These are phyloP conservation scores for Strigamia transsilvanica DNA, from an alignment of 2,888 invertebrate genomes.

Conservation along the genomic window DNA sequence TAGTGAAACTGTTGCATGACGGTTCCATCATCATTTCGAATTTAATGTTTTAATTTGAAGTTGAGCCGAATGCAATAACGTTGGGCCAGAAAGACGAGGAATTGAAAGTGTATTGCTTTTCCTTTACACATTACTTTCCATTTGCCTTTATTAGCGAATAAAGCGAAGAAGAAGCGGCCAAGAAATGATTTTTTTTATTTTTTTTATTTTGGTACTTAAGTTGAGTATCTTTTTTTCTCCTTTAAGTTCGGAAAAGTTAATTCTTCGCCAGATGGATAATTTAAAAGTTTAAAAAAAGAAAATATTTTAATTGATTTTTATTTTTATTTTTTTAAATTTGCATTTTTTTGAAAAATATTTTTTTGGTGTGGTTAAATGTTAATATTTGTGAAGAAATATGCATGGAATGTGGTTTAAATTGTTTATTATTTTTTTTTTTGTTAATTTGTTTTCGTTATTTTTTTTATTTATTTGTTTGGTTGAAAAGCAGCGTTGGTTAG, in stretches of 20 bases:
- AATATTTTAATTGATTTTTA: neutral
- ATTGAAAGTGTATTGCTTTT: constrained; percentile 54
- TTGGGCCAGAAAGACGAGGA: constrained; percentile 36
- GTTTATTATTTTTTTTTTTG: neutral
- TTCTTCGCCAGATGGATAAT: too few species aligned
- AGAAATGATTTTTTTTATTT: constrained; percentile 1
- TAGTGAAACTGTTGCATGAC: constrained; percentile 53
- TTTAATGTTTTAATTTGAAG: constrained; percentile 54
- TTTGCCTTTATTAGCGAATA: constrained; percentile 54
- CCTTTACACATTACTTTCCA: constrained; percentile 53
- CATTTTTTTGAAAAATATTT: neutral
- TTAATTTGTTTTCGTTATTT: neutral
- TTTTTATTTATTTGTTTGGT: neutral
- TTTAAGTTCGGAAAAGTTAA: neutral
- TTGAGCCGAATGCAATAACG: constrained; percentile 53
- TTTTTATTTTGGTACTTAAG: neutral
- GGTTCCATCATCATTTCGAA: constrained; percentile 53
- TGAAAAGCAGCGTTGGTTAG: neutral
- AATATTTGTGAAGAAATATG: constrained; percentile 12
- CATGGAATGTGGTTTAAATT: constrained; percentile 1
- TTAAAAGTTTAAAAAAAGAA: too few species aligned
- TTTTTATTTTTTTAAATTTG: neutral
- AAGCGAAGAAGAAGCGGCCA: constrained; percentile 42
- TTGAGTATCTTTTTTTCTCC: neutral
- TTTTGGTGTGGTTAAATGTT: neutral